Evolutionary conservation across 1,140 invertebrate genomes (phyloP), one percentile per base, ranked within the genome.

Genomic region (Saccostrea cuccullata): DNA sequence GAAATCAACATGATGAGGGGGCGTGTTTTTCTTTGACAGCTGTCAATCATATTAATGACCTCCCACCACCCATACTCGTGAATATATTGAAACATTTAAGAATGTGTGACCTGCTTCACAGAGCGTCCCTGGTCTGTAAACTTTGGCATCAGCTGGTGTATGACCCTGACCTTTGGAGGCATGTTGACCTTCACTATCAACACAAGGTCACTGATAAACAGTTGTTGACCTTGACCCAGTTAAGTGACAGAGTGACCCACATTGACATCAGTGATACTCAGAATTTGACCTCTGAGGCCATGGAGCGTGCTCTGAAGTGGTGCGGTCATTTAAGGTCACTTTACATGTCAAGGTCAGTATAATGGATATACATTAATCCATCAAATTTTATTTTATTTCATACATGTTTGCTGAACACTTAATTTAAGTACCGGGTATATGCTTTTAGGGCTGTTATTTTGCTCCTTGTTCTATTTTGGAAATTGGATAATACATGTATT

Each of bases 141-240:
- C 23, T 67, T 15, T 90, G 89, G 89, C 84, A 90, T 60, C 85
- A 83, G 2, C 77, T 90, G 1, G 87, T 84, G 67, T 87, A 56
- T 47, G 89, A 90, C 77, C 89, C 89, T 56, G 89, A 88, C 60
- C 77, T 90, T 40, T 90, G 89, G 89, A 60, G 87, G 13, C 20
- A 6, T 26, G 64, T 90, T 55, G 87, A 90, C 77, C 85, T 90
- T 60, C 73, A 67, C 20, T 85, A 88, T 56, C 89, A 90, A 40
- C 84, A 88, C 77, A 88, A 84, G 73, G 86, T 77, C 20, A 70
- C 77, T 23, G 89, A 90, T 40, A 56, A 13, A 11, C 73, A 84
- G 20, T 23, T 90, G 11, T 58, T 47, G 23, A 70, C 36, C 12
- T 84, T 90, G 84, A 88, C 89, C 23, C 86, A 84, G 8, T 84